phyloP scores from a whole-genome alignment of 2,113 vertebrate genomes.

The Clinocottus analis region DNA sequence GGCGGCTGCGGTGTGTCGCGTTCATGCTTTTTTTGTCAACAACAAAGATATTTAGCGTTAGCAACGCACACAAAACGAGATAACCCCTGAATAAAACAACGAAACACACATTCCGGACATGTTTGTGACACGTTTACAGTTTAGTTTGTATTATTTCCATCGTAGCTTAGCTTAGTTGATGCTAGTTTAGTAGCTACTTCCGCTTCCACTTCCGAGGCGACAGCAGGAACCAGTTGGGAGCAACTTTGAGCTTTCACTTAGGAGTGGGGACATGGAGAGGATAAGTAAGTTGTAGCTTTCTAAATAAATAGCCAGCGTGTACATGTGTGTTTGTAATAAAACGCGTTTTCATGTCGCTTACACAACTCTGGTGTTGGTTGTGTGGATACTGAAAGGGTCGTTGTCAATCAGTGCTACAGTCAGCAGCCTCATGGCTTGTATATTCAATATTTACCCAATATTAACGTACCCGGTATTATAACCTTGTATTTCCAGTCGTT shows the following conservation, averaged over 20 bases:
- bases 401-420: constrained; percentile 42
- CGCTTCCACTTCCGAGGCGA: constrained; percentile 69
- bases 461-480: background rate
- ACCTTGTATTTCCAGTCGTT: background rate
- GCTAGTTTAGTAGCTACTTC: constrained; percentile 51
- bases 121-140: background rate
- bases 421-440: background rate
- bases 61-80: background rate
- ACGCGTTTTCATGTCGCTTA: background rate
- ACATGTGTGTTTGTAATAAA: no score
- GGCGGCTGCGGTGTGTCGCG: accelerated
- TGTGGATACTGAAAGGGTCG: constrained; percentile 21
- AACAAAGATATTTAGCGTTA: background rate
- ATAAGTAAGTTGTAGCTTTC: constrained; percentile 61
- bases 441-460: background rate
- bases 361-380: background rate
- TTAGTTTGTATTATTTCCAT: background rate
- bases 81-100: accelerated
- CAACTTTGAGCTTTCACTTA: constrained; percentile 54
- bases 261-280: constrained; percentile 76
- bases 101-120: background rate
- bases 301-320: background rate
- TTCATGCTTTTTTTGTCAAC: background rate
- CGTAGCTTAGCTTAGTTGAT: background rate
- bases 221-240: constrained; percentile 21